phyloP scores from a whole-genome alignment of 2,888 invertebrate genomes.

The Magallana nippona region DNA sequence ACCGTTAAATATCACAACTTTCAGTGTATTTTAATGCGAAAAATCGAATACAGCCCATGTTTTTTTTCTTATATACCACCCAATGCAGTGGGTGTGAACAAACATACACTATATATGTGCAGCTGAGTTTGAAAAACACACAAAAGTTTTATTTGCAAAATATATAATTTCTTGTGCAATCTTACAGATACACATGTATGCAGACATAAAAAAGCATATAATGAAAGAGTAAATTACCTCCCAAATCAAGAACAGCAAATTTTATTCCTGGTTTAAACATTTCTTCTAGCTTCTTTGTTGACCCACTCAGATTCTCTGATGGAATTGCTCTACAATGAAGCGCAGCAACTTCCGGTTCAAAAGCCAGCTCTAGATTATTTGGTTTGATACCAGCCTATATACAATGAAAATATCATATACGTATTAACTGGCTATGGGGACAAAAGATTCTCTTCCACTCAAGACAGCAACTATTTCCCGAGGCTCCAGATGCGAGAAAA shows the following conservation, averaged over 20 bases:
- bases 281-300: background rate
- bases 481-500: no score
- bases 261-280: slow-evolving; percentile 32
- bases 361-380: slow-evolving; percentile 39
- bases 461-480: no score
- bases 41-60: no score
- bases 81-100: no score
- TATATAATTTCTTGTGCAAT: no score
- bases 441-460: background rate
- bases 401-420: background rate
- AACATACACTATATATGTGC: no score
- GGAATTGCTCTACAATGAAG: slow-evolving; percentile 43
- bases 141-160: no score
- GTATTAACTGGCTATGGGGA: background rate
- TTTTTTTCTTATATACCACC: no score
- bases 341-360: slow-evolving; percentile 49
- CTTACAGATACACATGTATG: no score
- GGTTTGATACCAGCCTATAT: slow-evolving; percentile 42
- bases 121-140: no score
- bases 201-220: background rate
- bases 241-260: slow-evolving; percentile 44
- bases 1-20: no score
- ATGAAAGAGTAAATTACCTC: slow-evolving; percentile 35
- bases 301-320: background rate
- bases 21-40: no score